phyloP scores from a whole-genome alignment of 2,888 invertebrate species.

The Caradrina clavipalpis region DNA sequence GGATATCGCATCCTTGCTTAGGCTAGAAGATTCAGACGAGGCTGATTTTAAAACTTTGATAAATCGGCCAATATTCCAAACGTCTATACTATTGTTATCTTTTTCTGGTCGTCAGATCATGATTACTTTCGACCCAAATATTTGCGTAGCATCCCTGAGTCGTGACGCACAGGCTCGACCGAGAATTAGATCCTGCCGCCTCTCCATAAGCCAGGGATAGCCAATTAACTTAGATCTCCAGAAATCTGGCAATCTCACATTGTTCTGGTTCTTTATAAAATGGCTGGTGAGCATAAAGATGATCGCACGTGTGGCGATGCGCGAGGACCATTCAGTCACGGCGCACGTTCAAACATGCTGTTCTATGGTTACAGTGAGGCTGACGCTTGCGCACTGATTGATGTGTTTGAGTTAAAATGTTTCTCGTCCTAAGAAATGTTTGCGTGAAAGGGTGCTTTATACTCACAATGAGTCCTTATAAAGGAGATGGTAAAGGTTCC shows the following conservation, averaged over 20 bases:
- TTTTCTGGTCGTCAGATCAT: slow-evolving; percentile 61
- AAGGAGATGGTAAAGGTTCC: slow-evolving; percentile 13
- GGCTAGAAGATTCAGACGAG: background rate
- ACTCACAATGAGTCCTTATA: slow-evolving; percentile 45
- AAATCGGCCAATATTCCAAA: slow-evolving; percentile 1
- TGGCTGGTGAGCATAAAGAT: slow-evolving; percentile 67
- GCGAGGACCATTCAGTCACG: slow-evolving; percentile 80
- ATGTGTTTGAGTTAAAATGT: slow-evolving; percentile 69
- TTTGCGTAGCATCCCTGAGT: slow-evolving; percentile 64
- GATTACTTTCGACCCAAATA: slow-evolving; percentile 58
- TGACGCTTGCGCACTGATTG: slow-evolving; percentile 74
- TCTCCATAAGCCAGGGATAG: slow-evolving; percentile 60
- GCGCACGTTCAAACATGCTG: slow-evolving; percentile 69
- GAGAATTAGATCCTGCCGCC: slow-evolving; percentile 80
- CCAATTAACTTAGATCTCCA: slow-evolving; percentile 61
- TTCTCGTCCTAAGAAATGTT: slow-evolving; percentile 47
- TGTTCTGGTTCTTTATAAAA: slow-evolving; percentile 49
- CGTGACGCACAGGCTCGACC: slow-evolving; percentile 78
- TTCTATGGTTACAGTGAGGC: slow-evolving; percentile 66
- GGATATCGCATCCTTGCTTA: too few relatives aligned
- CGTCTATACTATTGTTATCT: slow-evolving; percentile 1
- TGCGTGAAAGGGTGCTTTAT: slow-evolving; percentile 41
- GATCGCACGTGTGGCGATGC: slow-evolving; percentile 75
- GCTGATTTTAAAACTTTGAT: background rate
- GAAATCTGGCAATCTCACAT: slow-evolving; percentile 42